A percentile compares a stretch with the other conserved stretches of the same genome.
These are phyloP conservation scores for Aphelocoma coerulescens DNA, from an alignment of 2,113 vertebrate genomes.

Conservation along the genomic window DNA sequence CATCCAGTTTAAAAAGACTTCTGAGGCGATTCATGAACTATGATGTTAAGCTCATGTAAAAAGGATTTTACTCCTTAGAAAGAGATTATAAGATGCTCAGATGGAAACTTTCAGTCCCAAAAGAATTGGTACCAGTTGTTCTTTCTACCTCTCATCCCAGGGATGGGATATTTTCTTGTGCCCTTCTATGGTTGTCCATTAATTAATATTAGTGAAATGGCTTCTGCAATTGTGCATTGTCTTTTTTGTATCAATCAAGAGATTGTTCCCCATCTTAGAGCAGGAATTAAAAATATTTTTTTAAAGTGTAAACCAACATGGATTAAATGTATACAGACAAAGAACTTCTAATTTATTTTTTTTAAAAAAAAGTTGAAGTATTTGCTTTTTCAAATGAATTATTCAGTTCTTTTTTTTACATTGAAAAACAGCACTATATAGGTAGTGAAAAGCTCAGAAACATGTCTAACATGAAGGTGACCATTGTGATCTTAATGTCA, in stretches of 20 bases:
- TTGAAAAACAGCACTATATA: background rate
- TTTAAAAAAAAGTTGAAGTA: background rate
- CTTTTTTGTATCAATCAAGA: background rate
- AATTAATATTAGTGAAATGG: background rate
- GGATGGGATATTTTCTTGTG: background rate
- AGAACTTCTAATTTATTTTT: background rate
- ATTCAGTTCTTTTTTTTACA: background rate
- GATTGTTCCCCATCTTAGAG: background rate
- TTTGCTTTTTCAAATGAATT: background rate
- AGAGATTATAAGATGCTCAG: background rate
- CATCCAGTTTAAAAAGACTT: background rate
- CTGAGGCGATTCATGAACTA: background rate
- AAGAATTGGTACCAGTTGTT: background rate
- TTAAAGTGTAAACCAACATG: background rate
- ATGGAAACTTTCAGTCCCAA: background rate
- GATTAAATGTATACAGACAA: background rate
- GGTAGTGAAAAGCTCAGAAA: background rate
- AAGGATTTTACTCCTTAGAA: constrained; percentile 2
- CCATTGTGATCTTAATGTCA: background rate
- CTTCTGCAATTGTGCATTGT: background rate
- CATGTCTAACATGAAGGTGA: background rate
- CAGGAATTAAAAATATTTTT: background rate
- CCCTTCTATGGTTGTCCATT: background rate
- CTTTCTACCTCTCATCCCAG: background rate
- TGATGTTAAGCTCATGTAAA: background rate